Evolutionary conservation across 2,113 vertebrate species (phyloP).

Genomic region (Anoplopoma fimbria): DNA sequence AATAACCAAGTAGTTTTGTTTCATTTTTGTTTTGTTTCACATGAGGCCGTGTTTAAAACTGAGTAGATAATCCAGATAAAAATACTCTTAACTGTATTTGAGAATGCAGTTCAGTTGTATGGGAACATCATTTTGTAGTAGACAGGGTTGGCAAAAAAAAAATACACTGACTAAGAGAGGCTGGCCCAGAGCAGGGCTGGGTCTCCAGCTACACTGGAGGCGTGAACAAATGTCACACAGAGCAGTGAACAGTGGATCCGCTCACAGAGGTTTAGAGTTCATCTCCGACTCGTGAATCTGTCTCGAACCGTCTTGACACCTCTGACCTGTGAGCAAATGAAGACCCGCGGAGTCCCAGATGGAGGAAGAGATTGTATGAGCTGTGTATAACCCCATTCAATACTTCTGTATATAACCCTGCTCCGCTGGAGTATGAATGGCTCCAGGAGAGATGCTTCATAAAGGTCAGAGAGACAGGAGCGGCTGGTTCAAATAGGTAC

Average conservation of each 20-base stretch:
- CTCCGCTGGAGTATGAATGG: background rate
- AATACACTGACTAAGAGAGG: no score
- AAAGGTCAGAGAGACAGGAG: conserved; percentile 24
- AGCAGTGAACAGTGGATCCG: background rate
- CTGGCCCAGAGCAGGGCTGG: no score
- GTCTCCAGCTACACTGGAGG: no score
- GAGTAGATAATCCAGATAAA: no score
- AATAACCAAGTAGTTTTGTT: no score
- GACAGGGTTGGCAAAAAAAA: no score
- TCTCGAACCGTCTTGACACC: background rate
- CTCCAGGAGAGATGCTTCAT: background rate
- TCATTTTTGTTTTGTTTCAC: no score
- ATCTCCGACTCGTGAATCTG: background rate
- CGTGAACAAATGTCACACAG: background rate
- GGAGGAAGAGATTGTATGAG: background rate
- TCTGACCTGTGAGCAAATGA: background rate
- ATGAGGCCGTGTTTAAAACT: no score
- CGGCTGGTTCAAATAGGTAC: background rate
- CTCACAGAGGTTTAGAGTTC: background rate
- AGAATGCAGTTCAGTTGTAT: no score
- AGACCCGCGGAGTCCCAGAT: background rate
- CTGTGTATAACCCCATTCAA: background rate
- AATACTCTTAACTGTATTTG: no score
- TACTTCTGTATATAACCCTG: background rate
- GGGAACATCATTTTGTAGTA: no score